Percentiles rank a stretch among this genome's conserved stretches.
Evolutionary conservation across 2,888 invertebrate genomes (phyloP).

Genomic region (Criorhina ranunculi): DNA sequence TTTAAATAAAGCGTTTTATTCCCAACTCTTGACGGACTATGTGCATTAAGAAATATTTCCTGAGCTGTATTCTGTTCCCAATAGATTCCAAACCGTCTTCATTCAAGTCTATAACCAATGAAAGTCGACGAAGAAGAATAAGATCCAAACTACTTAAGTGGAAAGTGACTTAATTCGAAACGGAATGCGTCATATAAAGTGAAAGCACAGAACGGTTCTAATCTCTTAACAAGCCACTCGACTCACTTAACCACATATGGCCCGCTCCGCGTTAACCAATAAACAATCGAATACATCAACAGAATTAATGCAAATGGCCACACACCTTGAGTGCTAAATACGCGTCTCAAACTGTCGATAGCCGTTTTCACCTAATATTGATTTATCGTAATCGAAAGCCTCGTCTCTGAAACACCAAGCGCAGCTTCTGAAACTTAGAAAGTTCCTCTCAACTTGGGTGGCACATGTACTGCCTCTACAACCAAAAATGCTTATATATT

Average conservation of each 20-base stretch:
- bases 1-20: no score
- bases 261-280: constrained; percentile 56
- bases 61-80: no score
- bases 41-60: no score
- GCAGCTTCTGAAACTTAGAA: constrained; percentile 68
- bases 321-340: constrained; percentile 70
- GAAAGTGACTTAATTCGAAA: constrained; percentile 25
- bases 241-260: constrained; percentile 15
- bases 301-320: constrained; percentile 66
- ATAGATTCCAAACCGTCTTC: no score
- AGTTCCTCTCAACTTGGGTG: constrained; percentile 67
- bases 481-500: constrained; percentile 45
- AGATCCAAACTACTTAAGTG: neutral
- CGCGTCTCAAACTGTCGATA: constrained; percentile 56
- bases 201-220: neutral
- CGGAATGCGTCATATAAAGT: constrained; percentile 9
- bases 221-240: neutral
- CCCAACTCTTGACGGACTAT: no score
- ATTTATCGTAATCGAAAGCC: constrained; percentile 59
- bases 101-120: no score
- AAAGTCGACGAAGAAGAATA: no score
- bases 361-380: constrained; percentile 61
- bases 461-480: constrained; percentile 11
- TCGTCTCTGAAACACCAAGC: constrained; percentile 10
- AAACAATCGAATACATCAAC: constrained; percentile 52